Percentiles rank a stretch among this genome's conserved stretches.
phyloP scores from a whole-genome alignment of 2,888 invertebrate genomes.

The Homarus gammarus region DNA sequence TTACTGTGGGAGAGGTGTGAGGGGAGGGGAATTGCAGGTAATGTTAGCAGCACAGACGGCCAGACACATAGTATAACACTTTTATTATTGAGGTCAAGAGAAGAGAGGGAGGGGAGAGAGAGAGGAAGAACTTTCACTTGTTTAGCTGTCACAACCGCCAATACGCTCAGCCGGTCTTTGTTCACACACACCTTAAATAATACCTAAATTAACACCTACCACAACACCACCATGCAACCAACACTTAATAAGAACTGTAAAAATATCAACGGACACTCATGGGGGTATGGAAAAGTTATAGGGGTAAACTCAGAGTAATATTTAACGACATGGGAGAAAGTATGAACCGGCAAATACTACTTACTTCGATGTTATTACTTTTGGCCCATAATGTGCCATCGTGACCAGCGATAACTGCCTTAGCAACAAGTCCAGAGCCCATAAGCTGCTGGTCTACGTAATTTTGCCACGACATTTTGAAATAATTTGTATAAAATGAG shows the following conservation, averaged over 20 bases:
- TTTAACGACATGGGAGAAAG: neutral
- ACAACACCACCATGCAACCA: neutral
- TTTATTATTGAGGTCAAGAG: neutral
- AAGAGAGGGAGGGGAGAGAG: neutral
- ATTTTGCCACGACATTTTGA: constrained; percentile 75
- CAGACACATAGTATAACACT: too few species aligned
- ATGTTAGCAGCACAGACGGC: too few species aligned
- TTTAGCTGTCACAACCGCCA: neutral
- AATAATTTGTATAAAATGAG: constrained; percentile 38
- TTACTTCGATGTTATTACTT: constrained; percentile 75
- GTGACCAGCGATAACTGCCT: constrained; percentile 75
- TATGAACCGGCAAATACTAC: constrained; percentile 61
- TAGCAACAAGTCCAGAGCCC: constrained; percentile 74
- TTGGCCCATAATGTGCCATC: constrained; percentile 76
- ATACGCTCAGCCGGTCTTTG: constrained; percentile 24
- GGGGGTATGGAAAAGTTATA: too few species aligned
- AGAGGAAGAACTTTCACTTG: constrained; percentile 10
- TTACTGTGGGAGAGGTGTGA: too few species aligned
- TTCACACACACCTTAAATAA: constrained; percentile 1
- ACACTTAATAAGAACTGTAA: too few species aligned
- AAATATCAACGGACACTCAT: too few species aligned
- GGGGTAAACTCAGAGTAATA: neutral
- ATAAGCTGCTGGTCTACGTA: constrained; percentile 75
- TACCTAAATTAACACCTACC: neutral
- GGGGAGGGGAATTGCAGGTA: neutral